Conservation (phyloP, 2,113 vertebrate species). For the Eptesicus fuscus region DNA sequence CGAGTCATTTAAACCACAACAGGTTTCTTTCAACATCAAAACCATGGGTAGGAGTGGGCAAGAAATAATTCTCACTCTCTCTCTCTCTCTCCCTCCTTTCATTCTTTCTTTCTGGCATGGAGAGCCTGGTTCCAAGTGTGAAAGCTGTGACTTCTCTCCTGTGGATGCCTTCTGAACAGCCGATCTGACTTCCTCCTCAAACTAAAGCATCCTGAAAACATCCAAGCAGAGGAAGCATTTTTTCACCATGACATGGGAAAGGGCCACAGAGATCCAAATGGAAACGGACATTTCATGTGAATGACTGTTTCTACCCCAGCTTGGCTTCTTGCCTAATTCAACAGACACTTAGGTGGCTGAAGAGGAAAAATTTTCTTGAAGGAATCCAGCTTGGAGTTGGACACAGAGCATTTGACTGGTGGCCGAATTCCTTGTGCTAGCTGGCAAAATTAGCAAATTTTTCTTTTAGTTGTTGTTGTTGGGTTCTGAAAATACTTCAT, state of each 20-base stretch:
- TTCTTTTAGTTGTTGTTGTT: conserved; percentile 63
- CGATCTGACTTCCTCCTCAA: conserved; percentile 48
- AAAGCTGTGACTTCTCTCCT: background rate
- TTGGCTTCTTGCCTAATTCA: conserved; percentile 43
- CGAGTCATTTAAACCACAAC: conserved; percentile 84
- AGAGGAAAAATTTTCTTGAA: conserved; percentile 66
- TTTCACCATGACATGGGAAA: conserved; percentile 68
- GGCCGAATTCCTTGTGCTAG: conserved; percentile 50
- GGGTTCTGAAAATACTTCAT: conserved; percentile 58
- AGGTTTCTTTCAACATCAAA: conserved; percentile 84
- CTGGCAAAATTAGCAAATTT: conserved; percentile 62
- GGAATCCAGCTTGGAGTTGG: conserved; percentile 63
- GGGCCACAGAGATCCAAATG: conserved; percentile 30
- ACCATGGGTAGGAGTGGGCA: conserved; percentile 77
- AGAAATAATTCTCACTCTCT: conserved; percentile 56
- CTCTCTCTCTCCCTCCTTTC: background rate
- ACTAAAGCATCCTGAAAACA: conserved; percentile 56
- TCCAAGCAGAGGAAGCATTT: conserved; percentile 65
- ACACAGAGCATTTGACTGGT: conserved; percentile 59
- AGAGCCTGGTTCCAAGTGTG: conserved; percentile 58
- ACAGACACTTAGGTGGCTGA: conserved; percentile 46
- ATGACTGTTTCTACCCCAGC: background rate
- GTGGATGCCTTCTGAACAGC: conserved; percentile 8
- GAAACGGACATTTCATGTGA: conserved; percentile 30
- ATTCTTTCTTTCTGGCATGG: background rate